Base-by-base conservation (phyloP, 1,140 invertebrate genomes). In the Polyergus mexicanus region DNA sequence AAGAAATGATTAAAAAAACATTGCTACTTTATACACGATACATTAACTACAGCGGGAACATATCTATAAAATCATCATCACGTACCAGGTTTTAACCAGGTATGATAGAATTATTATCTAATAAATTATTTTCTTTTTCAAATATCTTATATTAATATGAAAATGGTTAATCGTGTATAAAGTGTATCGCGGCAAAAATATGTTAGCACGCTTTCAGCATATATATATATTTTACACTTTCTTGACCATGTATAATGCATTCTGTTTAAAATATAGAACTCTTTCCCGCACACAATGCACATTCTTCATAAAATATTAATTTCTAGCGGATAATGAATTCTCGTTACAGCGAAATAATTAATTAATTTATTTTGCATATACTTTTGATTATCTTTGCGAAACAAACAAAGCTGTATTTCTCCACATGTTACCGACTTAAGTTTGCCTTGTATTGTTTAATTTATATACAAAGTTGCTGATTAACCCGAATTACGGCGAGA, bases 401-500 rank as follows among this genome's bases (percentile, higher is more conserved):
- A 60, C 13, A 66, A 54, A 0, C 13, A 54, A 47, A 54, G 44
- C 54, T 86, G 13, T 32, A 51, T 71, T 84, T 44, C 78, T 69
- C 56, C n/a, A 7, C 77, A 19, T 28, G 47, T 69, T 62, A 41
- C 28, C 56, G 41, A 25, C 10, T 47, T 60, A 80, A 89, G n/a
- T 86, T 88, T 47, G 44, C 28, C 38, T 56, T 77, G 47, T 86
- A 86, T 81, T 76, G 63, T 69, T 58, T 35, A 35, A 28, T 75
- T 28, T 35, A 58, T 78, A 62, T 75, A 62, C n/a, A 19, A 74
- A 86, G 69, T 86, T 86, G 44, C 32, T 88, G 38, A 60, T 16
- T 65, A 65, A 44, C 35, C 56, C 22, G 51, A 88, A 86, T 88
- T 88, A 88, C 71, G n/a, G 11, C 35, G 38, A 80, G 51, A 69